phyloP scores from a whole-genome alignment of 2,888 invertebrate genomes.

The Andrena flavipes region DNA sequence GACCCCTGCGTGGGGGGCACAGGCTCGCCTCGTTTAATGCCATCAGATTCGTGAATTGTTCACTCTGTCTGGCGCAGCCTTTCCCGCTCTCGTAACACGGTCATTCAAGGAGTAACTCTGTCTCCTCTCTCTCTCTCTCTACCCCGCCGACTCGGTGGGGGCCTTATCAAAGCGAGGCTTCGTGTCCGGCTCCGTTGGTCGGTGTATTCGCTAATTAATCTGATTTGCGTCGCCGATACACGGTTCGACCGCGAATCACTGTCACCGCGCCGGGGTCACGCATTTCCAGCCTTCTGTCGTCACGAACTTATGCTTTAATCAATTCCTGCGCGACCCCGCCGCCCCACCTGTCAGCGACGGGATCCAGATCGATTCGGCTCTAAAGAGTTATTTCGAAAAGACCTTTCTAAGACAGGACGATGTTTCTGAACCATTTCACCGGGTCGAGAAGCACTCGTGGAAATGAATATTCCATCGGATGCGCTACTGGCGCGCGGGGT shows the following conservation, averaged over 20 bases:
- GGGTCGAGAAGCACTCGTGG: not conserved
- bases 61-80: slow-evolving; percentile 40
- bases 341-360: slow-evolving; percentile 34
- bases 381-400: not conserved
- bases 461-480: slow-evolving; percentile 1
- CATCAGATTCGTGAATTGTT: slow-evolving; percentile 57
- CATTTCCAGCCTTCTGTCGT: slow-evolving; percentile 64
- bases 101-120: slow-evolving; percentile 55
- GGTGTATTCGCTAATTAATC: slow-evolving; percentile 71
- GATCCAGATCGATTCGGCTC: not conserved
- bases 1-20: slow-evolving; percentile 35
- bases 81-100: slow-evolving; percentile 51
- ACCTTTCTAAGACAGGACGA: not conserved
- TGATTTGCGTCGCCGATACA: slow-evolving; percentile 66
- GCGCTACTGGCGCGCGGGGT: not conserved
- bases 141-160: slow-evolving; percentile 48
- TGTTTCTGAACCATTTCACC: not conserved
- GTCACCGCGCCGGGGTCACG: slow-evolving; percentile 59
- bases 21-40: slow-evolving; percentile 62
- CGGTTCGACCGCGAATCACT: slow-evolving; percentile 32
- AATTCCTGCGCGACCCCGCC: slow-evolving; percentile 51
- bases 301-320: slow-evolving; percentile 60
- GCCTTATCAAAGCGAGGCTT: slow-evolving; percentile 71
- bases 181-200: slow-evolving; percentile 67
- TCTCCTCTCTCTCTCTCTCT: slow-evolving; percentile 26